Evolutionary conservation across 1,140 invertebrate genomes (phyloP).

Genomic region (Danaus melanippus): DNA sequence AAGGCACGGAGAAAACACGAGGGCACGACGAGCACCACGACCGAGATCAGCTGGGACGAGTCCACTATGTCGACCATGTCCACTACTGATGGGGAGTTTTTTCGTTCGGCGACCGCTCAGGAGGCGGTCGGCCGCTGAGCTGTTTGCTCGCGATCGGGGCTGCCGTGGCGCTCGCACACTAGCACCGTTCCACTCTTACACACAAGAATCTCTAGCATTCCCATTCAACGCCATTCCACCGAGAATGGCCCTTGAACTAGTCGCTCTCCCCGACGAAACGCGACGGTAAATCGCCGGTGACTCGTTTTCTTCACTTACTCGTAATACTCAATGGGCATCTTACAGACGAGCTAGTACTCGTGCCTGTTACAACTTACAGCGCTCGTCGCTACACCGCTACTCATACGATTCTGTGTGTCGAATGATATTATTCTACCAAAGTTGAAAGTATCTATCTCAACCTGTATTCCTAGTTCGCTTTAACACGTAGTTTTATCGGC

Average conservation of each 20-base stretch:
- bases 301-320: conserved; percentile 1
- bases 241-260: conserved; percentile 26
- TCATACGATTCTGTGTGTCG: conserved; percentile 27
- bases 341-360: too few species aligned
- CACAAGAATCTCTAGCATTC: conserved; percentile 38
- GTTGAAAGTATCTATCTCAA: conserved; percentile 69
- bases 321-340: too few species aligned
- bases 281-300: conserved; percentile 10
- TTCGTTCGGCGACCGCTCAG: conserved; percentile 68
- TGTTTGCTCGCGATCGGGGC: conserved; percentile 52
- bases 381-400: conserved; percentile 15
- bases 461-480: conserved; percentile 70
- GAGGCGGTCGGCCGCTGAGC: conserved; percentile 62
- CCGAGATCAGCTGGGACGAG: conserved; percentile 56
- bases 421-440: conserved; percentile 67
- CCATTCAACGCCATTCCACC: conserved; percentile 31
- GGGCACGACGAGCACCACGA: conserved; percentile 56
- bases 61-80: conserved; percentile 64
- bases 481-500: conserved; percentile 64
- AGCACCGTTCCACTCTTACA: conserved; percentile 60
- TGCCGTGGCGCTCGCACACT: conserved; percentile 61
- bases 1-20: conserved; percentile 61
- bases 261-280: conserved; percentile 29
- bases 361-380: neutral
- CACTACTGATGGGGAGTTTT: conserved; percentile 67